phyloP scores from a whole-genome alignment of 2,113 vertebrate genomes.

The Pao palembangensis region DNA sequence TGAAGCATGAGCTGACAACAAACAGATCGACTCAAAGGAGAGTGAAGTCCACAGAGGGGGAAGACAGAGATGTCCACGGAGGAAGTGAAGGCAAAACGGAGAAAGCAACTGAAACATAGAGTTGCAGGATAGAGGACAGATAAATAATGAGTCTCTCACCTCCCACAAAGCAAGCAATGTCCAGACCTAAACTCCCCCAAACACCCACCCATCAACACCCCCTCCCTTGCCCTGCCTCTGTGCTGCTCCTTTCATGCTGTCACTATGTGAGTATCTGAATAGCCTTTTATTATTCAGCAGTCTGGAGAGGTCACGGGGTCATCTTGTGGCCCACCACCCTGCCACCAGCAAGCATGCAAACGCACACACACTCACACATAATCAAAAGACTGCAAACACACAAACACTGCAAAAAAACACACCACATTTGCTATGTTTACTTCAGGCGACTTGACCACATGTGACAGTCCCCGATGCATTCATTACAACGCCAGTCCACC shows the following conservation, averaged over 20 bases:
- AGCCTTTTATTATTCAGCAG: slow-evolving; percentile 74
- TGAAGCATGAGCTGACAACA: slow-evolving; percentile 46
- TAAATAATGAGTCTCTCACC: slow-evolving; percentile 66
- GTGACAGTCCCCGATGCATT: slow-evolving; percentile 61
- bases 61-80: slow-evolving; percentile 28
- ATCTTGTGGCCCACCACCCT: slow-evolving; percentile 54
- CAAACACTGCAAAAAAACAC: slow-evolving; percentile 11
- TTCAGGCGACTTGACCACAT: slow-evolving; percentile 21
- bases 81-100: slow-evolving; percentile 26
- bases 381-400: slow-evolving; percentile 14
- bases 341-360: slow-evolving; percentile 66
- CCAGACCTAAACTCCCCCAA: slow-evolving; percentile 16
- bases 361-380: slow-evolving; percentile 16
- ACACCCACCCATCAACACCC: not conserved
- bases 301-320: slow-evolving; percentile 62
- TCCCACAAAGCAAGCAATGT: slow-evolving; percentile 65
- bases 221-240: slow-evolving; percentile 3
- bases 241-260: slow-evolving; percentile 69
- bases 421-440: slow-evolving; percentile 13
- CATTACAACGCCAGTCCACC: slow-evolving; percentile 57
- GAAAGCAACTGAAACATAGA: slow-evolving; percentile 29
- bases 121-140: slow-evolving; percentile 17
- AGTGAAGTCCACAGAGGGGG: slow-evolving; percentile 16
- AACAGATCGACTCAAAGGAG: slow-evolving; percentile 35
- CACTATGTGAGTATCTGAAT: slow-evolving; percentile 61